phyloP scores from a whole-genome alignment of 1,140 invertebrate species.

The Eumeta japonica region DNA sequence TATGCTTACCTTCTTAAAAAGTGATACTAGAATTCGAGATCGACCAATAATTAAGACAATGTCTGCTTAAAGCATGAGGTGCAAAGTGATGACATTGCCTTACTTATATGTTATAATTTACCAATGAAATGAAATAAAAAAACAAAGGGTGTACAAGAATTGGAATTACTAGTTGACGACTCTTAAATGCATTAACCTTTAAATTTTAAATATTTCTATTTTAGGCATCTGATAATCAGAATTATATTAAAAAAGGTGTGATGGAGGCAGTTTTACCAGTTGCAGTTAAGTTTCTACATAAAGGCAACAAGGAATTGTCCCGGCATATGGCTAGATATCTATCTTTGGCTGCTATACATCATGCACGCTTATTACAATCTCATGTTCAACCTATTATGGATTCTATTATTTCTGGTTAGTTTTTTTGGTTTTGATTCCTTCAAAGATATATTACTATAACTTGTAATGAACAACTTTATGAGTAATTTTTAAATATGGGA shows the following conservation, averaged over 20 bases:
- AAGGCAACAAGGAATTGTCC: slow-evolving; percentile 85
- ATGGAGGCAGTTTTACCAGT: slow-evolving; percentile 88
- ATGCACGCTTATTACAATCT: slow-evolving; percentile 78
- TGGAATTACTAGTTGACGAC: no score
- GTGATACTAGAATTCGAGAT: no score
- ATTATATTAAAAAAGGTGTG: slow-evolving; percentile 83
- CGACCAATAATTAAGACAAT: no score
- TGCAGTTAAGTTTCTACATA: slow-evolving; percentile 87
- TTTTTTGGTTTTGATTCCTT: background rate
- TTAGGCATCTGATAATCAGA: slow-evolving; percentile 62
- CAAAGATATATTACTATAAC: background rate
- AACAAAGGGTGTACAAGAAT: no score
- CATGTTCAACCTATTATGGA: slow-evolving; percentile 88
- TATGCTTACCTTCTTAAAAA: background rate
- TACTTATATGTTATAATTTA: no score
- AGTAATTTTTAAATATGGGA: background rate
- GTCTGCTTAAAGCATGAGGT: no score
- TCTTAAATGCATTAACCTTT: no score
- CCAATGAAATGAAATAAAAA: no score
- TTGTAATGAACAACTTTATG: background rate
- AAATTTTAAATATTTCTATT: no score
- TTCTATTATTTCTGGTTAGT: slow-evolving; percentile 78
- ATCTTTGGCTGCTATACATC: slow-evolving; percentile 88
- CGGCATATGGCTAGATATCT: slow-evolving; percentile 89
- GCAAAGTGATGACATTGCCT: no score